Evolutionary conservation across 2,797 vertebrate species (phyloP).

Genomic region (Pseudomugil gertrudae): DNA sequence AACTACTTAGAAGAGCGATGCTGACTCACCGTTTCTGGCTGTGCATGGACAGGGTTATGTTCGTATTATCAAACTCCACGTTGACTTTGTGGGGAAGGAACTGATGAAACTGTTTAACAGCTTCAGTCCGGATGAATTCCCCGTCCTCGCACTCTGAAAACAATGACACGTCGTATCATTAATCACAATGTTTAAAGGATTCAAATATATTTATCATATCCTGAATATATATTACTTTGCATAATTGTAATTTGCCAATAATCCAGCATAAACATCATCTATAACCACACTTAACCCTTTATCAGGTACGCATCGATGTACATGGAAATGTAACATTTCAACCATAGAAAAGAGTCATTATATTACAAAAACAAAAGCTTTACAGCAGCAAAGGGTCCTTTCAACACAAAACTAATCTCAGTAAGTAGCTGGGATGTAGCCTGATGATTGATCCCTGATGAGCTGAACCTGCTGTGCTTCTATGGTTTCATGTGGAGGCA

Average conservation of each 20-base stretch:
- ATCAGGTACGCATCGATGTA: too few species aligned
- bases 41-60: conserved; percentile 93
- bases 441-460: too few species aligned
- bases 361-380: too few species aligned
- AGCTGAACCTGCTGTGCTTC: too few species aligned
- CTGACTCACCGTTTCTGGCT: conserved; percentile 92
- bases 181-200: background rate
- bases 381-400: too few species aligned
- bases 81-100: conserved; percentile 87
- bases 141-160: conserved; percentile 59
- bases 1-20: background rate
- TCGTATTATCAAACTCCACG: conserved; percentile 93
- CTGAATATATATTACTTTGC: background rate
- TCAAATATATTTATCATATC: background rate
- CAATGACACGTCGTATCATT: background rate
- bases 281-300: background rate
- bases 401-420: too few species aligned
- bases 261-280: background rate
- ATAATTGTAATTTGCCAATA: background rate
- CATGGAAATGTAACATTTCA: too few species aligned
- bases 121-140: conserved; percentile 70
- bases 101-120: conserved; percentile 74
- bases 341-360: too few species aligned
- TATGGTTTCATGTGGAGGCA: too few species aligned
- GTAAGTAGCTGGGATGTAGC: too few species aligned